Percentiles rank a stretch among this genome's conserved stretches.
Evolutionary conservation across 2,888 invertebrate species (phyloP).

Genomic region (Hyppa rectilinea): DNA sequence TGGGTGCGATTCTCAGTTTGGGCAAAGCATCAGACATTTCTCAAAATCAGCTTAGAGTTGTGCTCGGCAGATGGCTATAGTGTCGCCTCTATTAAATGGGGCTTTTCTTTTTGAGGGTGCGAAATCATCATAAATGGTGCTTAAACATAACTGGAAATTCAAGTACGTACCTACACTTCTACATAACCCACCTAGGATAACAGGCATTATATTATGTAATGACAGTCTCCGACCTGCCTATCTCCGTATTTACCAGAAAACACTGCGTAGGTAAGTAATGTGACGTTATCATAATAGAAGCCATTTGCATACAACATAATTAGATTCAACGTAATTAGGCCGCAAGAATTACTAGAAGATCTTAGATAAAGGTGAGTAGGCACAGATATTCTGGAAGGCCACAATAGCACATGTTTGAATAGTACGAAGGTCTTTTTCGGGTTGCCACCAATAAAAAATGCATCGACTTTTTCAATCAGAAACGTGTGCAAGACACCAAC

Average conservation of each 20-base stretch:
- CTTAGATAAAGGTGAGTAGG: not conserved
- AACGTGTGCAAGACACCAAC: not conserved
- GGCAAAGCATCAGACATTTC: not conserved
- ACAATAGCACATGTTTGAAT: not conserved
- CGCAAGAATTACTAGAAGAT: not conserved
- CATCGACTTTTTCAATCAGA: slow-evolving; percentile 24
- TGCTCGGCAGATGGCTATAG: not conserved
- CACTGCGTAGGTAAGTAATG: not conserved
- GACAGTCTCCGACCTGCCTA: not conserved
- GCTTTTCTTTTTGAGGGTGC: too few relatives aligned
- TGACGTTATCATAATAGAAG: not conserved
- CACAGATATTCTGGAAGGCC: too few relatives aligned
- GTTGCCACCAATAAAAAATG: slow-evolving; percentile 32
- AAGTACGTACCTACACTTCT: too few relatives aligned
- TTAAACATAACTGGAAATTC: not conserved
- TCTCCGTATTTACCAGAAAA: not conserved
- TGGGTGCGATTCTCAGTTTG: not conserved
- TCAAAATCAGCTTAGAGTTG: not conserved
- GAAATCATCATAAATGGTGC: too few relatives aligned
- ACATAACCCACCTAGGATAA: not conserved
- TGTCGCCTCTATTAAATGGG: not conserved
- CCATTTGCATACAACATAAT: not conserved
- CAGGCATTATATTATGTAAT: not conserved
- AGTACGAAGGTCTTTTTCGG: not conserved
- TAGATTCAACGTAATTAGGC: not conserved